Evolutionary conservation across 2,888 invertebrate genomes (phyloP), one percentile per base, ranked within the genome.

Genomic region (Lycophotia porphyrea): DNA sequence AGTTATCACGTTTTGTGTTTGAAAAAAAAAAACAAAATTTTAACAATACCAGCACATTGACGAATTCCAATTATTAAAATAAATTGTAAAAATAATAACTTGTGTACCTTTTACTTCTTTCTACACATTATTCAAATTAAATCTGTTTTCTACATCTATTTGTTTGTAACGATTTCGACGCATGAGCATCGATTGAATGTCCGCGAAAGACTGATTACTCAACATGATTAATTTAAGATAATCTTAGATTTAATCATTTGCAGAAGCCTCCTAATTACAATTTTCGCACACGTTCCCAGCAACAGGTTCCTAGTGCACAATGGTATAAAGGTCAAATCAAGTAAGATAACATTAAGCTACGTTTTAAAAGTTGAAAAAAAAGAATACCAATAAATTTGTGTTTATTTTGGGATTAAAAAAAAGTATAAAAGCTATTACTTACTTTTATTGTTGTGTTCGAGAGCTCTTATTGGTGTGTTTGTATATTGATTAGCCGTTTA

Each of bases 131-230:
- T 67, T 66, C 0, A 47, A 52, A n/a, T 21, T 11, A 2, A 52
- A 58, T 4, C 27, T 8, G 24, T 49, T 55, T 39, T 34, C 11
- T 34, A 47, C n/a, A 5, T 49, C 1, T 49, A 21, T 8, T 49
- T 44, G 31, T 61, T 49, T 65, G 13, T 63, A 34, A 60, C 24
- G n/a, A 27, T 58, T 49, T 64, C 64, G 72, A 84, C 85, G 64
- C 83, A 85, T 47, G 82, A 71, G 75, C 74, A 85, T 74, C 85
- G 85, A 78, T 39, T 64, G 85, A 85, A 75, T 70, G 70, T 47
- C 47, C 82, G 70, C 85, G 85, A 70, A 64, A 70, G 31, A 84
- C 83, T 84, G 74, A 34, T 70, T 73, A 47, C 52, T 76, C 24
- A 64, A 80, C 76, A 67, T 36, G 58, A 52, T 71, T 24, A 64